Evolutionary conservation across 1,140 invertebrate species (phyloP).

Genomic region (Rhagoletis pomonella): DNA sequence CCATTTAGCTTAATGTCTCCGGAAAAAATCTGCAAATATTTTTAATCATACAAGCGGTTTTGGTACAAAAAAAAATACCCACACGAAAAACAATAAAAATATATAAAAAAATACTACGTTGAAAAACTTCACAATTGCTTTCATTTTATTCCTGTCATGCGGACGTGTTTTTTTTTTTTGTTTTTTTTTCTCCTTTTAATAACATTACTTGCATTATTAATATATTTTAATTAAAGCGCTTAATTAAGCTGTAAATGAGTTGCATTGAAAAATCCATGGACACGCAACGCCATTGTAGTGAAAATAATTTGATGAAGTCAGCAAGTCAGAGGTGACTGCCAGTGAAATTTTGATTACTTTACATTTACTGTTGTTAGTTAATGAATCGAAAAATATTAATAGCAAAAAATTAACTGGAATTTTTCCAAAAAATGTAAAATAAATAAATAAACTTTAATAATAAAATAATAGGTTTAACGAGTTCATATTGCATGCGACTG

Average conservation of each 20-base stretch:
- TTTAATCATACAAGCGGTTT: background rate
- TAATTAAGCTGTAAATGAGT: slow-evolving; percentile 31
- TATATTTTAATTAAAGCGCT: slow-evolving; percentile 8
- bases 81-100: background rate
- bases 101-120: background rate
- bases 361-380: no score
- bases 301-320: slow-evolving; percentile 35
- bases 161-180: background rate
- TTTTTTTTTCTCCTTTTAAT: background rate
- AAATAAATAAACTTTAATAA: no score
- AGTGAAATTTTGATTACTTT: background rate
- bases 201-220: slow-evolving; percentile 10
- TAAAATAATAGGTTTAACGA: no score
- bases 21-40: slow-evolving; percentile 13
- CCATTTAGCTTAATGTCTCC: background rate
- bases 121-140: background rate
- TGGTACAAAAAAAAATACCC: background rate
- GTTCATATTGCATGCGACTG: no score
- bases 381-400: no score
- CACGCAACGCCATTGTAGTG: background rate
- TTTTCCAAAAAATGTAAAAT: no score
- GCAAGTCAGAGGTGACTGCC: background rate
- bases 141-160: background rate
- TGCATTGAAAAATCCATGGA: background rate
- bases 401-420: no score